Evolutionary conservation across 1,140 invertebrate genomes (phyloP), one percentile per base, ranked within the genome.

Genomic region (Drosophila grimshawi): DNA sequence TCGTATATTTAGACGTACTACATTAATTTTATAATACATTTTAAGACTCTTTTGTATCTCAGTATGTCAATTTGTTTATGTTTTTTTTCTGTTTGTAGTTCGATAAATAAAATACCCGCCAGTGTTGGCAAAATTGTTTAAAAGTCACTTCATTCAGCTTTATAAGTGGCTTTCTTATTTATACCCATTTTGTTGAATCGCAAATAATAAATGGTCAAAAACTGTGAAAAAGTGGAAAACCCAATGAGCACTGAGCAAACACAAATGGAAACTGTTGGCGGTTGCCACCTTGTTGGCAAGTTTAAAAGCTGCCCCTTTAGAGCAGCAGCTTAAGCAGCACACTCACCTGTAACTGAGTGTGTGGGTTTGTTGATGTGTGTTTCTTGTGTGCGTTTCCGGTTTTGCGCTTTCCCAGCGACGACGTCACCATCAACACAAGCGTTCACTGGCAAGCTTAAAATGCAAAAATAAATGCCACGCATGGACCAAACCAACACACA

Each of bases 391-490:
- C 70, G 80, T 83, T 88, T 88, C 83, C 83, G 78, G 78, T 78
- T 71, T 71, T 61, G 79, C 80, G 79, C 73, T 71, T 77, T 52
- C 37, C 4, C 52, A 43, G 69, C 75, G 51, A 72, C 70, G 64
- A 63, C 70, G 66, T 76, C 60, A 61, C 66, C 77, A 65, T 53
- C 78, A 66, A 66, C 79, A 59, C 70, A 74, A 64, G 78, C 72
- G 76, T 76, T 73, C 72, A 63, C 59, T 55, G 53, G 39, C 64
- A 74, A 88, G 79, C 80, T 81, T 85, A 85, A 83, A 89, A 89
- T 85, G 75, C 78, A 89, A 85, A 88, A 89, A 89, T 85, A 89
- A 89, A 85, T 89, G 73, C 83, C 80, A 80, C 65, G 45, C 82
- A 76, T 65, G 60, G 67, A 61, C 73, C 68, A 65, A 71, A 43